Percentiles rank a stretch among this genome's conserved stretches.
Conservation (phyloP, 2,888 invertebrate genomes). For the Lymantria dispar region DNA sequence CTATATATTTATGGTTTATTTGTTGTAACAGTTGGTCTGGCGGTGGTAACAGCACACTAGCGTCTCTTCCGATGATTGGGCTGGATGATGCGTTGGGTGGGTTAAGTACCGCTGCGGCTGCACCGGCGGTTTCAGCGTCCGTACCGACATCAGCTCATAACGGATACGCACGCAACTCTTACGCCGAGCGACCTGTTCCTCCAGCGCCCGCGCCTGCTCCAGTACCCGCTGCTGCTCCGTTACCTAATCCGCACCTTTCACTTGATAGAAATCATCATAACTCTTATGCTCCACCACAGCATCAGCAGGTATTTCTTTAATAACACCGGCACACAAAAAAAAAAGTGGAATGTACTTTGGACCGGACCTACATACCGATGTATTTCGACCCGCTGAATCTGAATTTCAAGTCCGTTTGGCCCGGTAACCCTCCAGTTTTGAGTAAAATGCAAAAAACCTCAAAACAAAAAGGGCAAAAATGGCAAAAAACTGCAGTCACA, state of each 20-base stretch:
- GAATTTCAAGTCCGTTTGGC: too few species aligned
- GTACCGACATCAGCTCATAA: neutral
- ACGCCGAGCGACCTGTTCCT: neutral
- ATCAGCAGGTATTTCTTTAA: conserved; percentile 1
- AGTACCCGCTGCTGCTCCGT: neutral
- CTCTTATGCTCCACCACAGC: conserved; percentile 6
- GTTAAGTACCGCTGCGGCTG: neutral
- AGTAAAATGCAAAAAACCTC: too few species aligned
- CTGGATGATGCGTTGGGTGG: conserved; percentile 79
- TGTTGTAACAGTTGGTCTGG: conserved; percentile 82
- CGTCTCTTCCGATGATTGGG: conserved; percentile 89
- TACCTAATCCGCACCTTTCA: neutral
- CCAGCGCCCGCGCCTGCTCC: neutral
- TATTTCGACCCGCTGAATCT: too few species aligned
- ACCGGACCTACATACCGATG: too few species aligned
- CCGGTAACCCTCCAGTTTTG: too few species aligned
- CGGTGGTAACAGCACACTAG: conserved; percentile 86
- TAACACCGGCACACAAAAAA: too few species aligned
- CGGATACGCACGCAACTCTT: neutral
- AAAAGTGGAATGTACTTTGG: too few species aligned
- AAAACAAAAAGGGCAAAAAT: too few species aligned
- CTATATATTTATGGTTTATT: neutral
- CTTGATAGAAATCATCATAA: conserved; percentile 4
- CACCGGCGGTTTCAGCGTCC: neutral
- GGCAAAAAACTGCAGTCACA: too few species aligned